These are phyloP conservation scores for Caprella mutica DNA, from an alignment of 2,888 invertebrate species.

Conservation along the genomic window DNA sequence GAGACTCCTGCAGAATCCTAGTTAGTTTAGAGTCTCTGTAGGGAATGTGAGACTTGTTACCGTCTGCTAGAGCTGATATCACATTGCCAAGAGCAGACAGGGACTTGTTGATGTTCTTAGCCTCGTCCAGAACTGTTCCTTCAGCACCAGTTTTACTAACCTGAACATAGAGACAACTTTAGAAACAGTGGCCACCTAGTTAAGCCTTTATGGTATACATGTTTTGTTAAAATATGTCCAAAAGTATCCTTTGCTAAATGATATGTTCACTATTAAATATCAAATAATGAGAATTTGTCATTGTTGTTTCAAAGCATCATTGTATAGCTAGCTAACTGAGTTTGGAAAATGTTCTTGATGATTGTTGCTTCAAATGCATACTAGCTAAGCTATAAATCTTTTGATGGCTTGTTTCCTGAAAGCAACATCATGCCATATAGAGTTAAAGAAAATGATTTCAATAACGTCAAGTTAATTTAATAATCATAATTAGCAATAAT, in stretches of 20 bases:
- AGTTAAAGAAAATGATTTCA: no score
- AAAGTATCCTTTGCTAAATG: neutral
- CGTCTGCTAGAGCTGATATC: slow-evolving; percentile 96
- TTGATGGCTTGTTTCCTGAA: no score
- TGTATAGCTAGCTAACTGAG: neutral
- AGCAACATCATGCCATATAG: no score
- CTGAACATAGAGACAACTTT: no score
- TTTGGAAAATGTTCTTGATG: no score
- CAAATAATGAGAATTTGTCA: no score
- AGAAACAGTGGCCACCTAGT: no score
- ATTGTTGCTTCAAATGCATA: neutral
- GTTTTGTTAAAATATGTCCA: no score
- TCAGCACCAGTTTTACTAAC: slow-evolving; percentile 99
- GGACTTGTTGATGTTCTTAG: slow-evolving; percentile 99
- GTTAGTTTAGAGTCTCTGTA: slow-evolving; percentile 63
- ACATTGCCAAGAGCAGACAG: slow-evolving; percentile 98
- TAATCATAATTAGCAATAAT: neutral
- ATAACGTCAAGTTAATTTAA: neutral
- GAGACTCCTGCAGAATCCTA: slow-evolving; percentile 81
- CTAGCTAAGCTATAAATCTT: no score
- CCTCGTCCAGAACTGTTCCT: slow-evolving; percentile 96
- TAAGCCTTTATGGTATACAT: no score
- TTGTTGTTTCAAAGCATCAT: no score
- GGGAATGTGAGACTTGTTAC: slow-evolving; percentile 91
- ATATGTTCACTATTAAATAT: neutral